A percentile compares a stretch with the other conserved stretches of the same genome.
Conservation (phyloP, 2,113 vertebrate species). For the Bubo bubo region DNA sequence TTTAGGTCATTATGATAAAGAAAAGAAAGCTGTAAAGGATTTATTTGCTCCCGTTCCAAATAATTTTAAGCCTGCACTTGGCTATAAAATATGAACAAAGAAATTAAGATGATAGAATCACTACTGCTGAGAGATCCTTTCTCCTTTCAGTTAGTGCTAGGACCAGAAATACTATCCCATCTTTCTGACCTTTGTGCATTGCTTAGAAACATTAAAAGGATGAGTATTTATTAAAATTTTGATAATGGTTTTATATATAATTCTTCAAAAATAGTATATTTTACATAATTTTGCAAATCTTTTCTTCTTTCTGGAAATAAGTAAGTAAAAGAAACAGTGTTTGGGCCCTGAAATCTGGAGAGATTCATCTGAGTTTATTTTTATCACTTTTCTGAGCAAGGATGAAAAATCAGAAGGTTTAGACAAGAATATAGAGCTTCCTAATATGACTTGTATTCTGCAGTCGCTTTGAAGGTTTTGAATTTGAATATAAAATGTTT, state of each 20-base stretch:
- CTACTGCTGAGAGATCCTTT: conserved; percentile 23
- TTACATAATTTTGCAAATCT: neutral
- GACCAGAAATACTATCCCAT: neutral
- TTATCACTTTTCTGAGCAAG: neutral
- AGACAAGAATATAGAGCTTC: neutral
- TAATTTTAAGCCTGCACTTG: neutral
- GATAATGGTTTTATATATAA: neutral
- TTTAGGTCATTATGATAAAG: neutral
- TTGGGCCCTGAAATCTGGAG: neutral
- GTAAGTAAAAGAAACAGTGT: neutral
- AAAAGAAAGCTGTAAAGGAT: neutral
- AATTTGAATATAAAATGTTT: neutral
- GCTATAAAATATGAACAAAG: neutral
- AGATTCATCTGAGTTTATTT: neutral
- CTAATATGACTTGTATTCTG: neutral
- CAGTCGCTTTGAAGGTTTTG: neutral
- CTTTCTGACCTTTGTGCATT: neutral
- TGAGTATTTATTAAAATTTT: neutral
- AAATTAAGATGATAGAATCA: neutral
- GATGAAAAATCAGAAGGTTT: neutral
- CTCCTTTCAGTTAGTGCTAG: neutral
- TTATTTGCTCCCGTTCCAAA: neutral
- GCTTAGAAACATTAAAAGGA: neutral
- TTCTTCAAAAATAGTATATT: neutral
- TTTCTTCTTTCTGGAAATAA: neutral